These are phyloP conservation scores for Esperia sulphurella DNA, from an alignment of 2,888 invertebrate genomes.

Conservation along the genomic window DNA sequence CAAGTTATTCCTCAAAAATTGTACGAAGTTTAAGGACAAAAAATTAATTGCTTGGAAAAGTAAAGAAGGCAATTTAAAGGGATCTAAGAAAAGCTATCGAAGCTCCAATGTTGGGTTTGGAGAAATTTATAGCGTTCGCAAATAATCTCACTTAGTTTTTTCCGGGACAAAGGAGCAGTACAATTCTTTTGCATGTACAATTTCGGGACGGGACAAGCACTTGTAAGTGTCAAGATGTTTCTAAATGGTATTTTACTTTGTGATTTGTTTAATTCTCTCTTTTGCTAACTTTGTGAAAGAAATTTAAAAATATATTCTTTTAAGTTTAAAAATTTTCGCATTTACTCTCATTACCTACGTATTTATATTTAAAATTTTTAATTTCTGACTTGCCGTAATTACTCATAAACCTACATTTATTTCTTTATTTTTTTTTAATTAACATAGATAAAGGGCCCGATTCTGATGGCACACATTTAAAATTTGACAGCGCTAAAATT, in stretches of 20 bases:
- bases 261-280: background rate
- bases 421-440: no score
- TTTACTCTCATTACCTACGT: no score
- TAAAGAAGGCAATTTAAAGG: slow-evolving; percentile 44
- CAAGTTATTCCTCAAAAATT: background rate
- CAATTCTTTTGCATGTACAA: background rate
- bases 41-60: slow-evolving; percentile 47
- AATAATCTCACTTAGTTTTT: slow-evolving; percentile 40
- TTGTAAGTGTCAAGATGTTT: background rate
- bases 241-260: background rate
- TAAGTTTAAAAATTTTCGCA: no score
- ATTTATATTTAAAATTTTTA: no score
- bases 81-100: slow-evolving; percentile 26
- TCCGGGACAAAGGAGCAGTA: background rate
- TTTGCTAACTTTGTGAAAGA: no score
- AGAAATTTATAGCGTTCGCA: slow-evolving; percentile 54
- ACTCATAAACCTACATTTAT: no score
- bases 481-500: no score
- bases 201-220: background rate
- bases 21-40: slow-evolving; percentile 16
- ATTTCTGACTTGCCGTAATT: no score
- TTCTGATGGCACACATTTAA: no score
- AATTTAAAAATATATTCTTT: no score
- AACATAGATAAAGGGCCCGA: no score
- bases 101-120: slow-evolving; percentile 33